Evolutionary conservation across 2,888 invertebrate species (phyloP), one percentile per base, ranked within the genome.

Genomic region (Macrosiphum euphorbiae): DNA sequence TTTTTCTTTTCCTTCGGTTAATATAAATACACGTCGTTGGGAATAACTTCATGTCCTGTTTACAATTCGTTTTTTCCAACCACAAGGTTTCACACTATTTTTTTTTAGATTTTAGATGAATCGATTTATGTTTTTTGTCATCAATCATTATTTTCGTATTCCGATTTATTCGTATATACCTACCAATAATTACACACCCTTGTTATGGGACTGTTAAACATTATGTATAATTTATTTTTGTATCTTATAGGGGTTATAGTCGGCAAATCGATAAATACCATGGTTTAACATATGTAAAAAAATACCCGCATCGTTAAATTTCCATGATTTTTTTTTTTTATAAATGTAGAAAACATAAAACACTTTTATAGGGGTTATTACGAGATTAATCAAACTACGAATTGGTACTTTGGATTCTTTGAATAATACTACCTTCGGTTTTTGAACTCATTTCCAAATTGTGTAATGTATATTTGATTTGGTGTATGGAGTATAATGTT

Each of bases 231-330:
- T 91, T 85, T 44, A 35, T 55, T 44, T 84, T 55, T n/a, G 16
- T 91, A 85, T 55, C 55, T 44, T 85, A 91, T n/a, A 24, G 11
- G 50, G 78, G 50, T 26, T 55, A 47, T 47, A 44, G 55, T 85
- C 58, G 20, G 55, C 1, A 52, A 91, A 91, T 55, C 85, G 52
- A 91, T 85, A 55, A 85, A n/a, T 85, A 44, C 44, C 26, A 16
- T 28, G 11, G n/a, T 50, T 55, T 85, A 52, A 84, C 50, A 90
- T 44, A 50, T n/a, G 35, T 13, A 78, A 35, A 78, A 84, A 67
- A 84, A 47, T 67, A 61, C 78, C 91, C 84, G 84, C 55, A 91
- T 91, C 44, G 41, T 55, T 91, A 55, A 55, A 91, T 91, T 28
- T 41, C n/a, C 41, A 85, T 44, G 91, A 85, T 91, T 91, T 85